Percentiles rank a stretch among this genome's conserved stretches.
phyloP scores from a whole-genome alignment of 2,797 vertebrate genomes.

The Chaenodraco wilsoni region DNA sequence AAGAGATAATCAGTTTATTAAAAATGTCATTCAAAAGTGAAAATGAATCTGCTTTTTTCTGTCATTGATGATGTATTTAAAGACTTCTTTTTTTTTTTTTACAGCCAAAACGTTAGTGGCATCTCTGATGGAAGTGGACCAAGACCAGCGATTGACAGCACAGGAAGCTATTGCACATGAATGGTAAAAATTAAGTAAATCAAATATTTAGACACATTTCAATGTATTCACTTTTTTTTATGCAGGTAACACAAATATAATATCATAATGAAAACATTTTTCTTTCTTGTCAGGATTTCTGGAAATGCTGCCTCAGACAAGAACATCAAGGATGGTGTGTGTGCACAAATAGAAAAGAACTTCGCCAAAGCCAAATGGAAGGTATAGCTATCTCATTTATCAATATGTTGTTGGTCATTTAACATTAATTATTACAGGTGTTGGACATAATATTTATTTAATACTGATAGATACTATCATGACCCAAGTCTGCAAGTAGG shows the following conservation, averaged over 20 bases:
- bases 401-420: background rate
- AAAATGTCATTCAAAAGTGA: background rate
- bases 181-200: conserved; percentile 81
- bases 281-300: conserved; percentile 89
- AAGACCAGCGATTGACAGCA: conserved; percentile 93
- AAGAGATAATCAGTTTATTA: conserved; percentile 27
- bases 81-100: conserved; percentile 17
- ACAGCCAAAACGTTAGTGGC: conserved; percentile 88
- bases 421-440: background rate
- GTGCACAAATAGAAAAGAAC: conserved; percentile 98
- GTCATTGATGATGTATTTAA: background rate
- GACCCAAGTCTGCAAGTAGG: background rate
- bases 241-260: background rate
- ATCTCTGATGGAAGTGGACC: conserved; percentile 96
- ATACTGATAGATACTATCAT: background rate
- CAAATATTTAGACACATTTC: background rate
- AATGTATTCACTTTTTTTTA: background rate
- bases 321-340: conserved; percentile 98
- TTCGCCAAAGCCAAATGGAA: conserved; percentile 99
- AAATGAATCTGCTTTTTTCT: background rate
- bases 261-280: background rate
- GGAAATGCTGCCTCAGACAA: conserved; percentile 98
- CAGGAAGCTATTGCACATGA: conserved; percentile 97
- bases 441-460: background rate
- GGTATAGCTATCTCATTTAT: conserved; percentile 77